Evolutionary conservation across 2,888 invertebrate genomes (phyloP), one percentile per base, ranked within the genome.

Genomic region (Arenicola marina): DNA sequence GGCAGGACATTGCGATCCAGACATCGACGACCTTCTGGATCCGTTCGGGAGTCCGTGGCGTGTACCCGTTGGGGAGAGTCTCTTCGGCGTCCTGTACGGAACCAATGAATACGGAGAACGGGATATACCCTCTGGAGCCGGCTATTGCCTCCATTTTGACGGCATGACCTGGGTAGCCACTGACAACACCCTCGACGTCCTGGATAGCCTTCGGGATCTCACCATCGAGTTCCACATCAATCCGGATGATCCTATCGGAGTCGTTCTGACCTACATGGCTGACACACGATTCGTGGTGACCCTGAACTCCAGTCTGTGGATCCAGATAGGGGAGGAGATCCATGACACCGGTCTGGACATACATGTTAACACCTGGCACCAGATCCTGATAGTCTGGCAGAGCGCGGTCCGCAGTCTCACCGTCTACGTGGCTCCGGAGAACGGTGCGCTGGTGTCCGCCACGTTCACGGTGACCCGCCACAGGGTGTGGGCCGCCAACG

Each of bases 331-430:
- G 15, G 29, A 38, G 4, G n/a, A 21, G 7, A 28, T n/a, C n/a
- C n/a, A 38, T 29, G 61, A 67, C 26, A 73, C 74, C 1, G 58
- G 57, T 18, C 57, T 71, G 2, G 43, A 29, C 28, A 66, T 71
- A 11, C 54, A 56, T 2, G 15, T 54, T 2, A 57, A 61, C 11
- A 58, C 60, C 26, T 76, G 76, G 76, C 66, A 73, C 28, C 72
- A 71, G 38, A 53, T 76, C 29, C 65, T 68, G 7, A 34, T 72
- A 1, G 66, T 68, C 7, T 72, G 55, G 58, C 56, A 53, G 11
- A 46, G 38, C 7, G 43, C 48, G 29, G 54, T 56, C 15, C 28
- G 43, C 4, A 34, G 28, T n/a, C 56, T 66, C 18, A 59, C 56
- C 15, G 46, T 64, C 26, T 62, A 55, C 54, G 24, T 51, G n/a